Evolutionary conservation across 2,113 vertebrate genomes (phyloP).

Genomic region (Tupaia tana): DNA sequence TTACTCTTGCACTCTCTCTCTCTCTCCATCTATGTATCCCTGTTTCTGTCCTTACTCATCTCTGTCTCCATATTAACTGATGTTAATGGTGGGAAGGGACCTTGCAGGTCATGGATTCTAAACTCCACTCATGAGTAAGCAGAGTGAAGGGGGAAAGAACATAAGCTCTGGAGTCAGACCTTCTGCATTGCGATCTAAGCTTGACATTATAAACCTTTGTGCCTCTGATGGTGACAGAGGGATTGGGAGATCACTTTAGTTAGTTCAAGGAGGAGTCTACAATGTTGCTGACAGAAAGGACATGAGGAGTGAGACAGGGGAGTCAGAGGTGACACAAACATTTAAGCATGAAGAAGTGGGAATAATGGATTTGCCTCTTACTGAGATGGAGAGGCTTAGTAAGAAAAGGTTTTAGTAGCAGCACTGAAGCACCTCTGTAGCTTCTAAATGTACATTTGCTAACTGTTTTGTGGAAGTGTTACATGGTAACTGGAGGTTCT

Average conservation of each 20-base stretch:
- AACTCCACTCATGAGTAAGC: not conserved
- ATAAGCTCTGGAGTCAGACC: not conserved
- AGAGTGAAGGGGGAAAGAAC: not conserved
- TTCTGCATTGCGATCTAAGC: not conserved
- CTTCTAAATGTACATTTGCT: not conserved
- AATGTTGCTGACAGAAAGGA: not conserved
- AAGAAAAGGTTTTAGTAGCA: not conserved
- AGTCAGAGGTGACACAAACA: too few species aligned
- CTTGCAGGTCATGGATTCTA: not conserved
- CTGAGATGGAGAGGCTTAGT: not conserved
- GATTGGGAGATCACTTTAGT: not conserved
- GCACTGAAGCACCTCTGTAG: not conserved
- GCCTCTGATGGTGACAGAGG: not conserved
- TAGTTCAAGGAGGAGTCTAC: not conserved
- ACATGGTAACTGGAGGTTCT: not conserved
- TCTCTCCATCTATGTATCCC: not conserved
- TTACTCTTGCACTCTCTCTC: fast-evolving
- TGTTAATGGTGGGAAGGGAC: not conserved
- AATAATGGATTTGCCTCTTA: not conserved
- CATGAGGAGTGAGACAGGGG: not conserved
- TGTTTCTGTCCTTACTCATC: not conserved
- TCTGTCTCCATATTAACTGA: not conserved
- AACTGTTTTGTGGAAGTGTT: not conserved
- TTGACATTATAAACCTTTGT: not conserved
- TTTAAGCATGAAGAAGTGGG: not conserved